These are phyloP conservation scores for Melanotus villosus DNA, from an alignment of 2,888 invertebrate species.

Conservation along the genomic window DNA sequence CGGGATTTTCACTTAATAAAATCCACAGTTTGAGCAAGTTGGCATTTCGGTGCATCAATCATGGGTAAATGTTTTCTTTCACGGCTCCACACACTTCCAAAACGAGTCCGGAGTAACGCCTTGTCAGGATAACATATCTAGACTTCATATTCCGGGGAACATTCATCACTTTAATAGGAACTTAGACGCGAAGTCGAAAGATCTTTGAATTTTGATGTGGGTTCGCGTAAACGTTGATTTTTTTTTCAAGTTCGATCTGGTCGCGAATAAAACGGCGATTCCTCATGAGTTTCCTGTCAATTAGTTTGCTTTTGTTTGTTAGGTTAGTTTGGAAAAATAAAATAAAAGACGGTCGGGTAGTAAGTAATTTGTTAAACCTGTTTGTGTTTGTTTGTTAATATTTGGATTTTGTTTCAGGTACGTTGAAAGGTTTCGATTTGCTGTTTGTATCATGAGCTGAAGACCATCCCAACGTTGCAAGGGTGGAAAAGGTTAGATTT, in stretches of 20 bases:
- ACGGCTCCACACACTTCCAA: conserved; percentile 34
- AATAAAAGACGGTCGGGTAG: no score
- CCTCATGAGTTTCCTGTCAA: no score
- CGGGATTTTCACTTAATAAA: conserved; percentile 39
- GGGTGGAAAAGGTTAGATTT: no score
- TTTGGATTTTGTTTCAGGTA: no score
- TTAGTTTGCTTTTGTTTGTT: no score
- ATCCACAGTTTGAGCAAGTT: conserved; percentile 36
- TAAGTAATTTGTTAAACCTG: no score
- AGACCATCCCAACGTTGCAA: no score
- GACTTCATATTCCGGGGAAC: conserved; percentile 43
- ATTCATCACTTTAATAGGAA: conserved; percentile 46
- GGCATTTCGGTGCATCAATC: conserved; percentile 42
- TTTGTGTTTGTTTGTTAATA: no score
- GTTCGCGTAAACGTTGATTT: not conserved
- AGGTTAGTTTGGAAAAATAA: no score
- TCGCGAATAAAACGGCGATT: no score
- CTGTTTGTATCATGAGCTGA: no score
- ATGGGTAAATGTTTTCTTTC: conserved; percentile 44
- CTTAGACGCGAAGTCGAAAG: conserved; percentile 33
- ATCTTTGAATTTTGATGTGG: conserved; percentile 41
- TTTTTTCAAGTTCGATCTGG: not conserved
- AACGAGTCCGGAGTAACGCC: conserved; percentile 36
- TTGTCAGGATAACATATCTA: conserved; percentile 43
- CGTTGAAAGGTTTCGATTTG: no score